phyloP scores from a whole-genome alignment of 1,140 invertebrate genomes.

The Ostrea denselamellosa region DNA sequence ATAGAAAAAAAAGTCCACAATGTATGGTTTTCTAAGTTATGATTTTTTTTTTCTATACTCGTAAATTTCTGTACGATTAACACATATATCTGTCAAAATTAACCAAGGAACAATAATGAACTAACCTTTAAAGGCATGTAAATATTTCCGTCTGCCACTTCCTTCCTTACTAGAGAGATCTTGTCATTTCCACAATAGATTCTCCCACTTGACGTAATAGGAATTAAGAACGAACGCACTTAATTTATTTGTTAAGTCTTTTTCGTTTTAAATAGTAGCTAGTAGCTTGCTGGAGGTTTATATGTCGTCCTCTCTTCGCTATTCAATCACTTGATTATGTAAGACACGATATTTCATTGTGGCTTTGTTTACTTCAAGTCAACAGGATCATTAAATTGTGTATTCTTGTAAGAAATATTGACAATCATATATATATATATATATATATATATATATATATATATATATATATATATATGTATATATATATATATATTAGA shows the following conservation, averaged over 20 bases:
- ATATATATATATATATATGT: background rate
- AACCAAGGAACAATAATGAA: background rate
- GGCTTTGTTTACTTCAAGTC: background rate
- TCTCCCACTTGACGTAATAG: conserved; percentile 12
- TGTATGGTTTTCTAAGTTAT: background rate
- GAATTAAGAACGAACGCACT: background rate
- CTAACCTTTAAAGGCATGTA: conserved; percentile 5
- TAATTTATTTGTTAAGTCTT: background rate
- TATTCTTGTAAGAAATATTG: background rate
- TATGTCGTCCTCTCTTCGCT: background rate
- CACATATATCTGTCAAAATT: background rate
- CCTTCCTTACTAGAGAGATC: background rate
- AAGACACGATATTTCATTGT: background rate
- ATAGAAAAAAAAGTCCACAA: too few relatives aligned
- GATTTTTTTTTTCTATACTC: background rate
- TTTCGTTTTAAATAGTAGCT: too few relatives aligned
- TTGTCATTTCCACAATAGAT: conserved; percentile 6
- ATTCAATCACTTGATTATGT: background rate
- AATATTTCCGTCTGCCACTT: conserved; percentile 1
- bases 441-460: background rate
- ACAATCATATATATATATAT: background rate
- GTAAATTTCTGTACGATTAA: background rate
- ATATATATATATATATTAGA: background rate
- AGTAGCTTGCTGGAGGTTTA: background rate
- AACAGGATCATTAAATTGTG: background rate